A percentile compares a stretch with the other conserved stretches of the same genome.
phyloP scores from a whole-genome alignment of 2,797 vertebrate species.

The Gymnothorax reevesii region DNA sequence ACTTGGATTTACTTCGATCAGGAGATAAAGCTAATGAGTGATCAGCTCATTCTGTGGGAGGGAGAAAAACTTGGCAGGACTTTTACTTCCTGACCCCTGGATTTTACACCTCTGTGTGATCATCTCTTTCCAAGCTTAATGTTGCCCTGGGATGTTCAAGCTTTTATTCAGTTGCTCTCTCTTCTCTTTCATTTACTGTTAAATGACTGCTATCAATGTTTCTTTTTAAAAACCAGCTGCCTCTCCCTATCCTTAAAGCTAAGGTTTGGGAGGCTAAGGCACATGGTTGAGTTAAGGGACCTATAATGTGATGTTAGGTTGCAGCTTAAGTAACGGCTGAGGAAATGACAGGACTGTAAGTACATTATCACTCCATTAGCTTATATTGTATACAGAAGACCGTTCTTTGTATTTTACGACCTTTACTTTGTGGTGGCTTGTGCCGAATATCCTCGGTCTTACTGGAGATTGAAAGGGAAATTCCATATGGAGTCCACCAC shows the following conservation, averaged over 20 bases:
- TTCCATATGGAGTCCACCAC: not conserved
- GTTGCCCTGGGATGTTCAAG: not conserved
- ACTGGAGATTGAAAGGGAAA: not conserved
- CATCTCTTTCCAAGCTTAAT: not conserved
- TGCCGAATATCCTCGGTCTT: not conserved
- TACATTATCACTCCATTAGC: not conserved
- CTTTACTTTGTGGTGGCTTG: not conserved
- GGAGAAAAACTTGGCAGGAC: too few relatives aligned
- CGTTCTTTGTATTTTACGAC: not conserved
- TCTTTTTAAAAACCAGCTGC: conserved; percentile 5
- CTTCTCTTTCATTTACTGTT: not conserved
- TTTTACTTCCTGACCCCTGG: too few relatives aligned
- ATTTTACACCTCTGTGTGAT: not conserved
- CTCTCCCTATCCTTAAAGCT: not conserved
- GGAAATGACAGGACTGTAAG: not conserved
- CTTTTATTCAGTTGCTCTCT: not conserved
- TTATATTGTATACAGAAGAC: not conserved
- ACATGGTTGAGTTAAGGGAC: not conserved
- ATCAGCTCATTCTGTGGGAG: too few relatives aligned
- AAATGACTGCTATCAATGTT: not conserved
- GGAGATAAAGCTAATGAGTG: too few relatives aligned
- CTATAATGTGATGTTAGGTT: not conserved
- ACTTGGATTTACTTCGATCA: too few relatives aligned
- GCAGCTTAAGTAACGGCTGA: not conserved
- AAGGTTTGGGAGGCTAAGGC: not conserved